Conservation (phyloP, 2,888 invertebrate genomes). For the Gortyna flavago region DNA sequence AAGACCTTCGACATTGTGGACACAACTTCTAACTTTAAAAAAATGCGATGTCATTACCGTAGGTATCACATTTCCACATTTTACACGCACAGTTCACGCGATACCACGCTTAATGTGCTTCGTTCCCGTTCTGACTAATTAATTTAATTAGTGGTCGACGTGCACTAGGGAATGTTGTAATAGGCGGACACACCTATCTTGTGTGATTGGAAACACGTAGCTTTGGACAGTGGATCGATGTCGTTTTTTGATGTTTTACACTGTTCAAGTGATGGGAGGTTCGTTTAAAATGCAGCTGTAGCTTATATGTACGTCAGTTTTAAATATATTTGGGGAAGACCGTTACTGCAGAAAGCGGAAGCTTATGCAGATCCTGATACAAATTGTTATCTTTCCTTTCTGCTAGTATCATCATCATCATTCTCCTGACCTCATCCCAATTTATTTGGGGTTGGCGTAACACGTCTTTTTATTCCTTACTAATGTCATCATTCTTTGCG, state of each 20-base stretch:
- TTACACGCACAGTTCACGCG: slow-evolving; percentile 67
- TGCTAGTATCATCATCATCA: not conserved
- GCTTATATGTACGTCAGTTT: not conserved
- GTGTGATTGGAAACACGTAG: slow-evolving; percentile 59
- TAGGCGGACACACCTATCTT: slow-evolving; percentile 73
- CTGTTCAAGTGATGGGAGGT: not conserved
- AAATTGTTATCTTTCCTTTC: not conserved
- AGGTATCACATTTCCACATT: slow-evolving; percentile 59
- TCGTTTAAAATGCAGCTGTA: not conserved
- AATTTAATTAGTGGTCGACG: slow-evolving; percentile 79
- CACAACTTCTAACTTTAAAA: slow-evolving; percentile 11
- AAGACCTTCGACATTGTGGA: slow-evolving; percentile 34
- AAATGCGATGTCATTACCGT: slow-evolving; percentile 49
- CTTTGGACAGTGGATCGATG: slow-evolving; percentile 45
- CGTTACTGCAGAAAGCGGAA: not conserved
- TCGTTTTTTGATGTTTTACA: slow-evolving; percentile 8
- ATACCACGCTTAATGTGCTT: slow-evolving; percentile 71
- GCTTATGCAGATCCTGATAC: not conserved
- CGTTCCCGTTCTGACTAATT: slow-evolving; percentile 78
- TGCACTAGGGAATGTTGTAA: slow-evolving; percentile 73
- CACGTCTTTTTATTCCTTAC: not conserved
- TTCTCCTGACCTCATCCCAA: not conserved
- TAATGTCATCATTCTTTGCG: not conserved
- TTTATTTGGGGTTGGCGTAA: not conserved
- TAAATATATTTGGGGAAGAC: not conserved